A percentile compares a stretch with the other conserved stretches of the same genome.
Evolutionary conservation across 2,113 vertebrate genomes (phyloP).

Genomic region (Bos indicus): DNA sequence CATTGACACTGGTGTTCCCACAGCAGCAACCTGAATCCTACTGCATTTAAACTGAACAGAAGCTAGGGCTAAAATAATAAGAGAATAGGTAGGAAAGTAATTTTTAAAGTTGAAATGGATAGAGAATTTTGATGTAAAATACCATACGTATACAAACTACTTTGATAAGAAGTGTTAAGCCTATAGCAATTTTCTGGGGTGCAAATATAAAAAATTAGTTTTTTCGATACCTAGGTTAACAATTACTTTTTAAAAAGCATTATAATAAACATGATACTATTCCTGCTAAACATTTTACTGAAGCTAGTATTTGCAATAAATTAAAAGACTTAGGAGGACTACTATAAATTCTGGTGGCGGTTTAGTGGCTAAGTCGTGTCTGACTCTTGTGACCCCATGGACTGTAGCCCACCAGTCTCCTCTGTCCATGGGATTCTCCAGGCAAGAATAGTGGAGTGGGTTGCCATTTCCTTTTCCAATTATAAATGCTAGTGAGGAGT

Average conservation of each 20-base stretch:
- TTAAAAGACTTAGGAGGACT: background rate
- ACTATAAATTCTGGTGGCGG: background rate
- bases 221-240: background rate
- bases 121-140: background rate
- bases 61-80: background rate
- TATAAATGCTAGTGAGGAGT: background rate
- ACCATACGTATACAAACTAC: background rate
- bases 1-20: background rate
- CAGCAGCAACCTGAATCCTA: background rate
- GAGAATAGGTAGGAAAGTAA: background rate
- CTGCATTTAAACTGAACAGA: background rate
- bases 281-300: background rate
- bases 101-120: background rate
- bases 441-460: background rate
- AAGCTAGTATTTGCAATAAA: background rate
- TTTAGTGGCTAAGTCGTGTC: background rate
- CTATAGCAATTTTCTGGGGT: background rate
- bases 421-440: background rate
- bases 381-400: background rate
- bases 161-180: background rate
- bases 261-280: background rate
- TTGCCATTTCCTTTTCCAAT: background rate
- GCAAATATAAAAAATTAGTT: background rate
- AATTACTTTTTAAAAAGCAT: background rate
- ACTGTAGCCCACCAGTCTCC: background rate